Conservation (phyloP, 2,888 invertebrate genomes). For the Anorthoa munda region DNA sequence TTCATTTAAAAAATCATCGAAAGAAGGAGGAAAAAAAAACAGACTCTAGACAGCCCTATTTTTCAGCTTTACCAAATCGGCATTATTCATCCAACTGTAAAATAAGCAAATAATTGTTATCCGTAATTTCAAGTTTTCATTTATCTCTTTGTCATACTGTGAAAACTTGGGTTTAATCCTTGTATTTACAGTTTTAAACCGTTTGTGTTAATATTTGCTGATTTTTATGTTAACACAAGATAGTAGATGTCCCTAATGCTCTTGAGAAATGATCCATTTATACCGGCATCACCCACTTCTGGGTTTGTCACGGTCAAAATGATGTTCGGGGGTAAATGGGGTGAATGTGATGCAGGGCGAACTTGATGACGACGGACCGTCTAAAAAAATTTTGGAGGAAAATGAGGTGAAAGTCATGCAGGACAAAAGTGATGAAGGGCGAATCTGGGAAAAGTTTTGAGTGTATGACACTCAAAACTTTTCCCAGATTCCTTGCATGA, state of each 20-base stretch:
- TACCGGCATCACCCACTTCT: not conserved
- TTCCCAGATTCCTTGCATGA: no score
- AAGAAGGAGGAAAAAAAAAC: not conserved
- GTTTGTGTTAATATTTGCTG: conserved; percentile 2
- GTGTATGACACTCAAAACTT: no score
- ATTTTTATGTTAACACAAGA: conserved; percentile 3
- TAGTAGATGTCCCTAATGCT: not conserved
- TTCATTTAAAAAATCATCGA: no score
- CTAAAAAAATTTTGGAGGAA: no score
- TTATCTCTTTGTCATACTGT: not conserved
- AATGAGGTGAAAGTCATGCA: no score
- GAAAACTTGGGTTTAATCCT: conserved; percentile 10
- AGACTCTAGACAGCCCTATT: not conserved
- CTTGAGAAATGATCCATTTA: not conserved
- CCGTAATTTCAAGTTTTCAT: not conserved
- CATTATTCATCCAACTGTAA: not conserved
- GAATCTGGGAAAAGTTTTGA: no score
- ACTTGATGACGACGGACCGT: no score
- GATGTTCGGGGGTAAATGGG: not conserved
- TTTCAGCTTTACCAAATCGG: conserved; percentile 16
- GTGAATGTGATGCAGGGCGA: not conserved
- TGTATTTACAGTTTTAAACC: not conserved
- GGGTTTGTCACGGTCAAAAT: not conserved
- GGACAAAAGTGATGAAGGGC: no score
- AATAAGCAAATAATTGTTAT: conserved; percentile 10